Conservation (phyloP, 2,888 invertebrate genomes). For the Aethes cnicana region DNA sequence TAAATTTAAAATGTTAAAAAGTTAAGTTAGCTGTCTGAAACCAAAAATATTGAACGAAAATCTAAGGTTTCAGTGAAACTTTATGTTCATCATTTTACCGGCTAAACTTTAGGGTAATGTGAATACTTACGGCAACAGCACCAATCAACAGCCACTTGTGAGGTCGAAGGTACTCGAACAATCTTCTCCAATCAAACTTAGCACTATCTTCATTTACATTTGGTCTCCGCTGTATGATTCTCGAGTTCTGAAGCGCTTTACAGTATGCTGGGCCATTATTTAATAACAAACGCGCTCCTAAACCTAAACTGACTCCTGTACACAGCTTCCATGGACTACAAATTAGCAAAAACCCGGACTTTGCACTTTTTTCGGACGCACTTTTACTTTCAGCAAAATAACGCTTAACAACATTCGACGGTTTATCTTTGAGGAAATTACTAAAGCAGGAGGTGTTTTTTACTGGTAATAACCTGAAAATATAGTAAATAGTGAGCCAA, state of each 20-base stretch:
- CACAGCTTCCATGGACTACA: conserved; percentile 75
- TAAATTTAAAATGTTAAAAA: no score
- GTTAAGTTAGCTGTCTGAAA: no score
- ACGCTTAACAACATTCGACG: conserved; percentile 53
- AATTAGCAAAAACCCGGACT: conserved; percentile 51
- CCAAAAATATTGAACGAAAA: no score
- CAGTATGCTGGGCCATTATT: conserved; percentile 84
- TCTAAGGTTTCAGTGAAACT: no score
- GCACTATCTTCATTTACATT: conserved; percentile 75
- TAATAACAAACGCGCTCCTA: conserved; percentile 58
- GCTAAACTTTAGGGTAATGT: no score
- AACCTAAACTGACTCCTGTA: conserved; percentile 69
- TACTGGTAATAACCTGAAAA: conserved; percentile 61
- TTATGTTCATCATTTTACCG: no score
- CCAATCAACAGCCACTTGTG: conserved; percentile 89
- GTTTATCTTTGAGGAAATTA: conserved; percentile 61
- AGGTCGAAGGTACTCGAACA: conserved; percentile 88
- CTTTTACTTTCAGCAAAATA: conserved; percentile 57
- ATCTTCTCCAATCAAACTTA: conserved; percentile 90
- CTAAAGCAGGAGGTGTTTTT: conserved; percentile 54
- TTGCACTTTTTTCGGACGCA: conserved; percentile 51
- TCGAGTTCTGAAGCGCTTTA: conserved; percentile 79
- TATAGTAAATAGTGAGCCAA: conserved; percentile 4
- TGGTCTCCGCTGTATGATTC: conserved; percentile 81
- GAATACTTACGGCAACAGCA: conserved; percentile 88